Conservation (phyloP, 2,797 vertebrate species). For the Spinus pinus region DNA sequence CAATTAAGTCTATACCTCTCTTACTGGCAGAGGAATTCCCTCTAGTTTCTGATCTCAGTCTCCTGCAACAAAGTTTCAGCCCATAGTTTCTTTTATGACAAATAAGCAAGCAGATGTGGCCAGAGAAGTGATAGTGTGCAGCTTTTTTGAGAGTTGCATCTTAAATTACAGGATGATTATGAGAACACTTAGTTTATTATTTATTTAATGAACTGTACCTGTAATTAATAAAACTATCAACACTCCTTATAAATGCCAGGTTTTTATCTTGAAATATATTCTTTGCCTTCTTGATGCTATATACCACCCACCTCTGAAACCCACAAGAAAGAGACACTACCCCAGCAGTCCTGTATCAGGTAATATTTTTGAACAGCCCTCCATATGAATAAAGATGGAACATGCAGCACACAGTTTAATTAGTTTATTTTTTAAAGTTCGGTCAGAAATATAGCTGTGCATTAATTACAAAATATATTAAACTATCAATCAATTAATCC, state of each 20-base stretch:
- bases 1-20: not conserved
- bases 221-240: not conserved
- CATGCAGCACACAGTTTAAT: not conserved
- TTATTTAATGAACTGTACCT: not conserved
- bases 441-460: conserved; percentile 31
- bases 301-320: not conserved
- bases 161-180: not conserved
- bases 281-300: not conserved
- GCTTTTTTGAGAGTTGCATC: not conserved
- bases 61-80: not conserved
- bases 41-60: not conserved
- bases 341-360: not conserved
- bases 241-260: not conserved
- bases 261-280: not conserved
- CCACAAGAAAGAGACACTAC: not conserved
- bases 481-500: not conserved
- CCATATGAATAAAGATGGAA: not conserved
- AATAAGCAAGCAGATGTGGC: not conserved
- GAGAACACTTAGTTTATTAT: not conserved
- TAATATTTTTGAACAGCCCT: not conserved
- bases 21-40: not conserved
- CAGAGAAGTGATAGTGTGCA: not conserved
- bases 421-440: conserved; percentile 40
- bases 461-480: conserved; percentile 60
- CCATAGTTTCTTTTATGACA: not conserved